Percentiles rank a stretch among this genome's conserved stretches.
These are phyloP conservation scores for Heliconius nattereri DNA, from an alignment of 1,140 invertebrate genomes.

Conservation along the genomic window DNA sequence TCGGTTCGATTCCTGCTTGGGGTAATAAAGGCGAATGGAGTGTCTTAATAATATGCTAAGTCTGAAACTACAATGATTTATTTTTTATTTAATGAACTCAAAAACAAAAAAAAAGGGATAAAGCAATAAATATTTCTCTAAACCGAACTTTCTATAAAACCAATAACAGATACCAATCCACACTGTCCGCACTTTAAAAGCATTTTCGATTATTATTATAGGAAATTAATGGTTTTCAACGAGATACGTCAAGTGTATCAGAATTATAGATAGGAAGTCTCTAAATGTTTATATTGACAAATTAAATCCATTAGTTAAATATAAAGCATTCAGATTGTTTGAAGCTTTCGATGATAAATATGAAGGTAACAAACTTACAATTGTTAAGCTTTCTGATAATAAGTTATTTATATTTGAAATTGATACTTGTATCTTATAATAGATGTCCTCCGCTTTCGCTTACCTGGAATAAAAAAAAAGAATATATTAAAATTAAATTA, in stretches of 20 bases:
- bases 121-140: background rate
- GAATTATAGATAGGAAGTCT: background rate
- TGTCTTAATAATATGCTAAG: too few relatives aligned
- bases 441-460: background rate
- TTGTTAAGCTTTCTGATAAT: background rate
- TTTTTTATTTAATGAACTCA: too few relatives aligned
- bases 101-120: background rate
- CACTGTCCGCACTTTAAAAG: background rate
- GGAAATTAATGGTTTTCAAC: background rate
- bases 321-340: background rate
- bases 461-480: background rate
- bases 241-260: background rate
- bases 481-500: background rate
- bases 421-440: background rate
- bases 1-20: too few relatives aligned
- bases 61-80: too few relatives aligned
- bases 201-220: background rate
- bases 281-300: slow-evolving; percentile 12
- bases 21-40: too few relatives aligned
- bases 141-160: background rate
- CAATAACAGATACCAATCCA: background rate
- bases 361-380: background rate
- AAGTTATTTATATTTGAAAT: background rate
- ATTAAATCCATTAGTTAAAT: slow-evolving; percentile 12
- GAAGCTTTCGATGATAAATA: background rate